These are phyloP conservation scores for Copidosoma floridanum DNA, from an alignment of 1,140 invertebrate species.

Conservation along the genomic window DNA sequence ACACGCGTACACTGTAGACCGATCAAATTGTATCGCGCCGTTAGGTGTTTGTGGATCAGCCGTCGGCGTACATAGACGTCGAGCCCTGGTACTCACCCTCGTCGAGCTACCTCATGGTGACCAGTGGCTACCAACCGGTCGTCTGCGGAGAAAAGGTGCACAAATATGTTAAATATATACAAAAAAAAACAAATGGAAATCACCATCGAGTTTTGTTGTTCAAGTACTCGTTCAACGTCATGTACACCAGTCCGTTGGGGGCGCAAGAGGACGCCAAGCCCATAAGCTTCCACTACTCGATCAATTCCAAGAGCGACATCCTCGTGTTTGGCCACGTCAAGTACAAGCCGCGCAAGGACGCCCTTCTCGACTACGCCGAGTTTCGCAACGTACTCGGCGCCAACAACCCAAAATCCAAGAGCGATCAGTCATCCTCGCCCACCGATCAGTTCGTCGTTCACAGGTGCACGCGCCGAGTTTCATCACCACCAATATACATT, in stretches of 20 bases:
- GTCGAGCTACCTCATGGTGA: constrained; percentile 49
- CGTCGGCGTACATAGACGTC: constrained; percentile 49
- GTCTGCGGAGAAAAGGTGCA: constrained; percentile 51
- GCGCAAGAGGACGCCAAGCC: constrained; percentile 31
- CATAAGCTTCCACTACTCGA: constrained; percentile 51
- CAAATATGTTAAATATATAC: constrained; percentile 54
- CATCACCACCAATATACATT: neutral
- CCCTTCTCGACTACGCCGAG: constrained; percentile 47
- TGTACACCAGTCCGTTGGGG: neutral
- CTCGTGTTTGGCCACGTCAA: constrained; percentile 50
- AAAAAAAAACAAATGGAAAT: constrained; percentile 36
- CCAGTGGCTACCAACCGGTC: constrained; percentile 46
- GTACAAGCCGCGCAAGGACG: constrained; percentile 46
- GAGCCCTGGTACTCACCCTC: constrained; percentile 54
- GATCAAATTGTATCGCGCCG: neutral
- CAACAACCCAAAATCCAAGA: neutral
- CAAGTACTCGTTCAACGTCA: neutral
- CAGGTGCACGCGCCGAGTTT: constrained; percentile 35
- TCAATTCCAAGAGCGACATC: constrained; percentile 50
- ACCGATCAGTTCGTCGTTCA: constrained; percentile 41
- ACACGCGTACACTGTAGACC: too few relatives aligned
- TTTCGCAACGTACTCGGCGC: constrained; percentile 49
- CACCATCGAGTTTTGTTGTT: too few relatives aligned
- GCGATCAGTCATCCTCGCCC: too few relatives aligned
- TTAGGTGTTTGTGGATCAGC: constrained; percentile 53